Evolutionary conservation across 2,888 invertebrate species (phyloP).

Genomic region (Acrobasis suavella): DNA sequence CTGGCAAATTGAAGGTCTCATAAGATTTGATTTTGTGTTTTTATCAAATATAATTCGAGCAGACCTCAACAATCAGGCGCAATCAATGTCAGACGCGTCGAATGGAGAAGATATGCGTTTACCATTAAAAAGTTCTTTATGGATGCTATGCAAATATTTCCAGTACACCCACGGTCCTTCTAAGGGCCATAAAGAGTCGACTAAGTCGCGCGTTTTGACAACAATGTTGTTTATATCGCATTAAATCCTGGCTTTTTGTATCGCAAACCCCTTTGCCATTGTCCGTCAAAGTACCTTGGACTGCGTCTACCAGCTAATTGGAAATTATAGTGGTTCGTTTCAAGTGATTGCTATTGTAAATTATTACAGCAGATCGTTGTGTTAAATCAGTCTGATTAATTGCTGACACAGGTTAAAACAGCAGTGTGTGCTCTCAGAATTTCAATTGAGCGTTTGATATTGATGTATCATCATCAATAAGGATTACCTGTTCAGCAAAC

Average conservation of each 20-base stretch:
- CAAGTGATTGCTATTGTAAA: conserved; percentile 61
- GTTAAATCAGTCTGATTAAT: conserved; percentile 69
- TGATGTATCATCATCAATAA: conserved; percentile 3
- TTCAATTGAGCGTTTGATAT: conserved; percentile 40
- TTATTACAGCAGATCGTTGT: conserved; percentile 54
- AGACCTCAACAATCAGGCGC: conserved; percentile 38
- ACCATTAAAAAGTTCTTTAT: conserved; percentile 48
- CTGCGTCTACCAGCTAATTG: conserved; percentile 61
- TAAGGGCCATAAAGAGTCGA: conserved; percentile 39
- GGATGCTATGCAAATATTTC: conserved; percentile 45
- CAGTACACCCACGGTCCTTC: conserved; percentile 40
- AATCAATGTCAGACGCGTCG: conserved; percentile 39
- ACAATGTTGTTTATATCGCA: conserved; percentile 53
- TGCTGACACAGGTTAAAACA: conserved; percentile 47
- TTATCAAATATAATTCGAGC: conserved; percentile 40
- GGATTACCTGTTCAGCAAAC: background rate
- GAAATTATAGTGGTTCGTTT: conserved; percentile 63
- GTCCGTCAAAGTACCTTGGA: conserved; percentile 41
- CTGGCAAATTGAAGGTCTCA: conserved; percentile 35
- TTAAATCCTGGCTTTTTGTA: conserved; percentile 54
- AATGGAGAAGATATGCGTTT: conserved; percentile 40
- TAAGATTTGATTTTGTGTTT: conserved; percentile 35
- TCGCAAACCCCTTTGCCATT: conserved; percentile 45
- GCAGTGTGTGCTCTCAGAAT: conserved; percentile 45
- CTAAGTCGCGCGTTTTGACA: conserved; percentile 43